Conservation (phyloP, 2,113 vertebrate genomes). For the Vicugna pacos region DNA sequence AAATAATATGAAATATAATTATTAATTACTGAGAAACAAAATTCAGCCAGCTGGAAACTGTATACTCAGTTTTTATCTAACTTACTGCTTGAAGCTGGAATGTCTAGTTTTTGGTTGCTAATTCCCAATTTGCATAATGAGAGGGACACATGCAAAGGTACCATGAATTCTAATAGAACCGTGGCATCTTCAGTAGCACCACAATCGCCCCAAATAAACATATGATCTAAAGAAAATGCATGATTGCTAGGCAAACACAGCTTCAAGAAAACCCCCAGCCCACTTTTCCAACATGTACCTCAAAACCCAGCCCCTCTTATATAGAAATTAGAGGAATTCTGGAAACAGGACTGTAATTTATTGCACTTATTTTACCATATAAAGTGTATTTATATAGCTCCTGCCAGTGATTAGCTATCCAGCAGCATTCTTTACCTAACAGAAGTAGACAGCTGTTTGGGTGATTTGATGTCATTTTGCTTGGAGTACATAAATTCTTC, state of each 20-base stretch:
- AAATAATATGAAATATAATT: slow-evolving; percentile 6
- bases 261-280: background rate
- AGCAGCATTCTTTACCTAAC: background rate
- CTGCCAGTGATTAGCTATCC: background rate
- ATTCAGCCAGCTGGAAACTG: background rate
- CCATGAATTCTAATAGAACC: background rate
- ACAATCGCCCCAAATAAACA: background rate
- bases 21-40: background rate
- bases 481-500: background rate
- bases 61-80: background rate
- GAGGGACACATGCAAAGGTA: background rate
- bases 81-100: background rate
- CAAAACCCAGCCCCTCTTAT: background rate
- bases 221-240: background rate
- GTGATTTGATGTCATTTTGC: background rate
- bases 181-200: background rate
- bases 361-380: background rate
- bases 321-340: background rate
- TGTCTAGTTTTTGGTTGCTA: background rate
- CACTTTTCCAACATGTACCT: background rate
- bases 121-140: background rate
- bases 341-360: background rate
- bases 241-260: background rate
- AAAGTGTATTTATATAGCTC: background rate
- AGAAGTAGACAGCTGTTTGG: background rate